Conservation (phyloP, 2,888 invertebrate species). For the Caenorhabditis auriculariae region DNA sequence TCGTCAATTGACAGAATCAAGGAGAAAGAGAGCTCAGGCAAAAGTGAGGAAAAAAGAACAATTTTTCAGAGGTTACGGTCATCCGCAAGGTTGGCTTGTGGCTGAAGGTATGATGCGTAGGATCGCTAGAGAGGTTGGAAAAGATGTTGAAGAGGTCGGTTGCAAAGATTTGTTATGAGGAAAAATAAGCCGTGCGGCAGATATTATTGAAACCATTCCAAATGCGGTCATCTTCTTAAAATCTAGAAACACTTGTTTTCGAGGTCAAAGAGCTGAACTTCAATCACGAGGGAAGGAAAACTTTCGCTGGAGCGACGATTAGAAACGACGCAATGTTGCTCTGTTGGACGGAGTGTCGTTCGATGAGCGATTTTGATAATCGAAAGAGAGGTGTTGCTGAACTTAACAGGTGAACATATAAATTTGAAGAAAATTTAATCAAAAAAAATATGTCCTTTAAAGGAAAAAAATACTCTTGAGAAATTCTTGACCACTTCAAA, state of each 20-base stretch:
- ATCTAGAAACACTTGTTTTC: not conserved
- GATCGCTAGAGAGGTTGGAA: conserved; percentile 75
- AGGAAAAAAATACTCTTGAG: not conserved
- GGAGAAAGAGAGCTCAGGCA: not conserved
- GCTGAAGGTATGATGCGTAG: conserved; percentile 78
- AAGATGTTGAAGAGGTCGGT: conserved; percentile 72
- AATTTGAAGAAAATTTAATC: not conserved
- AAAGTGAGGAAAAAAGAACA: not conserved
- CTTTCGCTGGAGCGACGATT: conserved; percentile 3
- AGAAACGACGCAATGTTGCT: conserved; percentile 54
- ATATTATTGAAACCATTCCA: too few relatives aligned
- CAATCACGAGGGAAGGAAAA: conserved; percentile 68
- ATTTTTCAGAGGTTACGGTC: conserved; percentile 77
- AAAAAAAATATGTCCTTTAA: not conserved
- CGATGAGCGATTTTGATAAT: conserved; percentile 72
- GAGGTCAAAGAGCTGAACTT: conserved; percentile 72
- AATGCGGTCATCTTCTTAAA: not conserved
- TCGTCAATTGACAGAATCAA: too few relatives aligned
- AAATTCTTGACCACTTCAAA: not conserved
- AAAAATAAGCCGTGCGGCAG: conserved; percentile 3
- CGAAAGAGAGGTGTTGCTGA: conserved; percentile 71
- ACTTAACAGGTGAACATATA: conserved; percentile 74
- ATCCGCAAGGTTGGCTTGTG: conserved; percentile 84
- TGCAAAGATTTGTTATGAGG: conserved; percentile 4
- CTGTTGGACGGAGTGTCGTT: conserved; percentile 80